Base-by-base conservation (phyloP, 2,797 vertebrate species). In the Phoeniculus purpureus region DNA sequence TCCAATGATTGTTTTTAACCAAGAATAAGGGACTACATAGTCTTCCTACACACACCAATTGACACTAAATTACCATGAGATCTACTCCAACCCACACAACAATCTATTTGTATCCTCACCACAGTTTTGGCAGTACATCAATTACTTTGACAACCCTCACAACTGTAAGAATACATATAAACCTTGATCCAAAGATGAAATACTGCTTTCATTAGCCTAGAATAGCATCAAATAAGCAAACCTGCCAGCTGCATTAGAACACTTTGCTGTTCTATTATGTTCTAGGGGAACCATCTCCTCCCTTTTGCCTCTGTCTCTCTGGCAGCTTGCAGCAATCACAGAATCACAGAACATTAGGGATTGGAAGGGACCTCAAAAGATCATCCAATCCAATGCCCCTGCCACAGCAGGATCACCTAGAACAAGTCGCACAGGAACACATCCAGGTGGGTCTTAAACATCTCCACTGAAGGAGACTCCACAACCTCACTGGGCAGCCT, bases 91-190 rank as follows among this genome's bases (percentile, higher is more conserved):
- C 93, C 90, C 72, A 88, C 85, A 88, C 72, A 86, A 88, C 58
- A 90, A 90, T 90, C 90, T 94, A 94, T 91, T 95, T 95, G 95
- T 88, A 85, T 80, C 92, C 75, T 90, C 65, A 80, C 83, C 92
- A 91, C 90, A 95, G 83, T 79, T 94, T 90, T 95, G 94, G 87
- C 91, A 94, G 91, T 91, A 94, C 72, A 80, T 94, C 92, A 92
- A 52, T 95, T 95, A 90, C 83, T 92, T 87, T 95, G 85, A 94
- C 91, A 95, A 84, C 66, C 64, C 75, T 91, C 87, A 96, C 85
- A 92, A 94, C 87, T 89, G 83, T 86, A 94, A 86, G 81, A 91
- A 81, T 60, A 91, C 19, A 2, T 59, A 90, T 76, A 92, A 92
- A 93, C 70, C 77, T 92, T 78, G 65, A 94, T 93, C 66, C 58